Conservation (phyloP, 2,113 vertebrate species). For the Chroicocephalus ridibundus region DNA sequence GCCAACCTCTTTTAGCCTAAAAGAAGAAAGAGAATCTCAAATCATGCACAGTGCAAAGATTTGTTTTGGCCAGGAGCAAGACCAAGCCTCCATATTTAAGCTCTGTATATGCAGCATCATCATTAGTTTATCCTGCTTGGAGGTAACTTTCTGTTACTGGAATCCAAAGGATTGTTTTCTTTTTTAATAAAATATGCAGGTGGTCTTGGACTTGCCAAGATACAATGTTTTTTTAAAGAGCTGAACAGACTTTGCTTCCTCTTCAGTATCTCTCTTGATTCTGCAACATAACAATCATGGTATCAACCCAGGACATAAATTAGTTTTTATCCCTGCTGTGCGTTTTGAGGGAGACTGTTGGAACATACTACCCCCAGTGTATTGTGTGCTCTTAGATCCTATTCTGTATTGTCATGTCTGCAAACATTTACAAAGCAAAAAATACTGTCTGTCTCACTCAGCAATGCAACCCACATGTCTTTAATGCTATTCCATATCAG, state of each 20-base stretch:
- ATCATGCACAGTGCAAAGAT: not conserved
- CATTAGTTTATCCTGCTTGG: not conserved
- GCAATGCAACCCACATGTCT: not conserved
- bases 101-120: not conserved
- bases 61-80: not conserved
- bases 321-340: not conserved
- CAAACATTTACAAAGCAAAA: slow-evolving; percentile 46
- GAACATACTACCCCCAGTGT: not conserved
- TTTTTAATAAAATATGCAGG: not conserved
- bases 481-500: slow-evolving; percentile 35
- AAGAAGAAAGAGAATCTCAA: not conserved
- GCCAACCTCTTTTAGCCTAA: not conserved
- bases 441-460: not conserved
- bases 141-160: not conserved
- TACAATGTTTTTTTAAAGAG: not conserved
- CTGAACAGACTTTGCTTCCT: not conserved
- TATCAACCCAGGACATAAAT: not conserved
- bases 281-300: not conserved
- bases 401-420: not conserved
- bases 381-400: not conserved
- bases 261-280: slow-evolving; percentile 7
- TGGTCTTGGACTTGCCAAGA: not conserved
- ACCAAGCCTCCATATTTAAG: not conserved
- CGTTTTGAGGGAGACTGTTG: not conserved
- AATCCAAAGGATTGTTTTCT: not conserved